Percentiles rank a stretch among this genome's conserved stretches.
Conservation (phyloP, 2,888 invertebrate species). For the Sesamia inferens region DNA sequence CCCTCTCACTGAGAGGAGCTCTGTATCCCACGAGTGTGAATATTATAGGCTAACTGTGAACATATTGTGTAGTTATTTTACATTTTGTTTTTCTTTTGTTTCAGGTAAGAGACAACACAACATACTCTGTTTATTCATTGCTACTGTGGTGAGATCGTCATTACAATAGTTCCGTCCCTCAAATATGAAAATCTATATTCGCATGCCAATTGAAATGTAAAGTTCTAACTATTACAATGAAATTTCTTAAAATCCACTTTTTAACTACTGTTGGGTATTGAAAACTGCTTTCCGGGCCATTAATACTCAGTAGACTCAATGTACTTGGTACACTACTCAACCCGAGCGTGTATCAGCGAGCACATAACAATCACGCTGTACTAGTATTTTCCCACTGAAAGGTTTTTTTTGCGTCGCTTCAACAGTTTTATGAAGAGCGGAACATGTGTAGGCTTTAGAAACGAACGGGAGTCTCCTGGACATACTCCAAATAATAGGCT, state of each 20-base stretch:
- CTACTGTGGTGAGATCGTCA: neutral
- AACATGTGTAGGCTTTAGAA: constrained; percentile 22
- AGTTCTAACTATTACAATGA: neutral
- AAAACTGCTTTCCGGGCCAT: neutral
- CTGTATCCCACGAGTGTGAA: too few relatives aligned
- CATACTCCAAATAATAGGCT: constrained; percentile 67
- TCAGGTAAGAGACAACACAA: constrained; percentile 8
- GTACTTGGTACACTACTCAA: neutral
- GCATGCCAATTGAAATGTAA: neutral
- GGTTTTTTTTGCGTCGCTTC: constrained; percentile 10
- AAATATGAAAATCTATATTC: neutral
- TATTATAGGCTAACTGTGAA: too few relatives aligned
- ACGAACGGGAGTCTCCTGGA: constrained; percentile 57
- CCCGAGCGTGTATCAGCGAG: too few relatives aligned
- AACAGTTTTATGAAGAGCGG: constrained; percentile 29
- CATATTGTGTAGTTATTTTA: neutral
- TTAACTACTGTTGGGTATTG: neutral
- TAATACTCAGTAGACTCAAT: neutral
- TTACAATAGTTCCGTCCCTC: neutral
- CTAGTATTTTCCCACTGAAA: constrained; percentile 2
- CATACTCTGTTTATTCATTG: neutral
- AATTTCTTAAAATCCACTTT: neutral
- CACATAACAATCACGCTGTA: neutral
- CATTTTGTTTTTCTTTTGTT: neutral
- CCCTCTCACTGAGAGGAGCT: too few relatives aligned